A percentile compares a stretch with the other conserved stretches of the same genome.
Evolutionary conservation across 2,888 invertebrate species (phyloP).

Genomic region (Epicampocera succincta): DNA sequence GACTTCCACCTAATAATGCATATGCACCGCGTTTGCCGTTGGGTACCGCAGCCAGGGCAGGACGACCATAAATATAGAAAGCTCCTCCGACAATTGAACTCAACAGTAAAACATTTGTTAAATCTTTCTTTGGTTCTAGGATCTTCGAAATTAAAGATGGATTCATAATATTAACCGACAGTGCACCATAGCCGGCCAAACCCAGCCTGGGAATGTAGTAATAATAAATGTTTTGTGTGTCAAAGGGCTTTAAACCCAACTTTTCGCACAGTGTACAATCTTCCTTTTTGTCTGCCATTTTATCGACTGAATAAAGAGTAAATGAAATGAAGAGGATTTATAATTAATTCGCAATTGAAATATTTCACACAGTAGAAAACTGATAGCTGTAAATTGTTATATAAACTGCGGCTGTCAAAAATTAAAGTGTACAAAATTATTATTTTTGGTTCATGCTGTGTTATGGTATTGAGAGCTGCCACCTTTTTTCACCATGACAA

Average conservation of each 20-base stretch:
- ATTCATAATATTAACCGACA: constrained; percentile 93
- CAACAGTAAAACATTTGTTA: constrained; percentile 91
- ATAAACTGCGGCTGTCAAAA: constrained; percentile 60
- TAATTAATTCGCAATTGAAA: constrained; percentile 10
- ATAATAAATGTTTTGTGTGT: constrained; percentile 87
- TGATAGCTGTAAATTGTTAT: constrained; percentile 61
- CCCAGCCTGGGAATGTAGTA: constrained; percentile 91
- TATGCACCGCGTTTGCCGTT: constrained; percentile 85
- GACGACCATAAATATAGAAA: constrained; percentile 90
- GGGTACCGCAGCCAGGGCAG: constrained; percentile 87
- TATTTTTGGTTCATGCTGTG: constrained; percentile 1
- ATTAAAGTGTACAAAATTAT: neutral
- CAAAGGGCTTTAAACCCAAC: constrained; percentile 85
- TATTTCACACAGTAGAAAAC: constrained; percentile 43
- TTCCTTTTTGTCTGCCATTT: constrained; percentile 35
- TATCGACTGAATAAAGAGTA: neutral
- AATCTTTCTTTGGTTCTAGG: constrained; percentile 83
- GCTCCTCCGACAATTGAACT: constrained; percentile 92
- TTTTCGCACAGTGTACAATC: constrained; percentile 78
- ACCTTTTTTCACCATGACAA: too few relatives aligned
- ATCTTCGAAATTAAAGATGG: constrained; percentile 89
- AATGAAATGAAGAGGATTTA: constrained; percentile 29
- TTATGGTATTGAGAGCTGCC: neutral
- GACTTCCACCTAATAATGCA: constrained; percentile 87
- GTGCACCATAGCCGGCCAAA: constrained; percentile 87